Percentiles rank a stretch among this genome's conserved stretches.
Evolutionary conservation across 1,140 invertebrate species (phyloP).

Genomic region (Cardiocondyla obscurior): DNA sequence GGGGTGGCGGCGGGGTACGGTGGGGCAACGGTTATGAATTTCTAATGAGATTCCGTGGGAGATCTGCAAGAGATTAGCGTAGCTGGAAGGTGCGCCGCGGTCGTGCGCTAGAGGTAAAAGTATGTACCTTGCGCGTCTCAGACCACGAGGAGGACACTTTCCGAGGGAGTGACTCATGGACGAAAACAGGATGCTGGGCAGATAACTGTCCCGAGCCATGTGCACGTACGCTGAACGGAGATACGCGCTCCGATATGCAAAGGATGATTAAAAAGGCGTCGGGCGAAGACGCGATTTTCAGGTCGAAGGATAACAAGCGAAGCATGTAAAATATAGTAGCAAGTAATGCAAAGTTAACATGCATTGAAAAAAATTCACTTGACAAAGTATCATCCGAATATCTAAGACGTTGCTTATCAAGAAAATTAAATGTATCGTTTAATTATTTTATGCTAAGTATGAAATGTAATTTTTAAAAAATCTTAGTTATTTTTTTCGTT

Average conservation of each 20-base stretch:
- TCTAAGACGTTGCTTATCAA: not conserved
- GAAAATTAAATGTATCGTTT: too few species aligned
- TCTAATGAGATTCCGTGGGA: constrained; percentile 84
- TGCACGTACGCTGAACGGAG: constrained; percentile 28
- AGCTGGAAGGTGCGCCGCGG: constrained; percentile 64
- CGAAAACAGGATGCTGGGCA: constrained; percentile 65
- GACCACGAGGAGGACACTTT: constrained; percentile 68
- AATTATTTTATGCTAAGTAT: not conserved
- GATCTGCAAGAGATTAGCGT: constrained; percentile 84
- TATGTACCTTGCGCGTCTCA: constrained; percentile 78
- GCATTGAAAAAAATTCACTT: not conserved
- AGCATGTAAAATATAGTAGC: not conserved
- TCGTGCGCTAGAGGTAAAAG: constrained; percentile 70
- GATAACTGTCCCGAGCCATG: constrained; percentile 36
- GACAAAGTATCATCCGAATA: not conserved
- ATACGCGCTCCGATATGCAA: constrained; percentile 38
- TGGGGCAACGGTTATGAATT: constrained; percentile 83
- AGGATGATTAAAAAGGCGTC: constrained; percentile 43
- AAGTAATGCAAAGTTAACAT: not conserved
- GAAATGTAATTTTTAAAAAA: not conserved
- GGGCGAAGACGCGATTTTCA: constrained; percentile 12
- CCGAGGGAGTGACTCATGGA: constrained; percentile 71
- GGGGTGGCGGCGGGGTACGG: constrained; percentile 34
- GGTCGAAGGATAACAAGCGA: constrained; percentile 7
- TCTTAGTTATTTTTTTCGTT: too few species aligned